A percentile compares a stretch with the other conserved stretches of the same genome.
Evolutionary conservation across 2,797 vertebrate genomes (phyloP).

Genomic region (Naso thynnoides): DNA sequence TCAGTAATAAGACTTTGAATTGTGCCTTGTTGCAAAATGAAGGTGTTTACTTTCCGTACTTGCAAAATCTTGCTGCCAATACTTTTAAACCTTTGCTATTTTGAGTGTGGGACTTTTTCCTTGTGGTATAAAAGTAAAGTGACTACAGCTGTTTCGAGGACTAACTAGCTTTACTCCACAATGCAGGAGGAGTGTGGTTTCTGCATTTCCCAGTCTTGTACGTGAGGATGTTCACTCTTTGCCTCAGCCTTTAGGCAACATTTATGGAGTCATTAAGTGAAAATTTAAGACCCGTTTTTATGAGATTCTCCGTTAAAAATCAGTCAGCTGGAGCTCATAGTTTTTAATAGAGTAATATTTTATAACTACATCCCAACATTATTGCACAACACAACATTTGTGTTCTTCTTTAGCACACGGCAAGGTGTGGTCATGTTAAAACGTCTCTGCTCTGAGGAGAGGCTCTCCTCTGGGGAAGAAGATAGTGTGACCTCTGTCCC

Average conservation of each 20-base stretch:
- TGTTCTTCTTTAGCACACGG: slow-evolving; percentile 42
- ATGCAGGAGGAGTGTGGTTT: neutral
- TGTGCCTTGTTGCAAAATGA: too few relatives aligned
- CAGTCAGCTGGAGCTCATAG: neutral
- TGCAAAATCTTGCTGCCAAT: too few relatives aligned
- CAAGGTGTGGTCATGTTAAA: slow-evolving; percentile 37
- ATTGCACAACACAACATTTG: slow-evolving; percentile 19
- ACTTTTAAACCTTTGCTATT: too few relatives aligned
- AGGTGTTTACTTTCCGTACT: neutral
- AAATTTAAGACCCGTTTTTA: neutral
- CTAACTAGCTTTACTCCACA: neutral
- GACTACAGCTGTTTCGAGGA: neutral
- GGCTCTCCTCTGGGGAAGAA: slow-evolving; percentile 38
- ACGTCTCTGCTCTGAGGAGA: slow-evolving; percentile 18
- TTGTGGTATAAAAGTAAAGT: too few relatives aligned
- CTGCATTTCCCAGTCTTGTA: too few relatives aligned
- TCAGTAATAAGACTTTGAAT: too few relatives aligned
- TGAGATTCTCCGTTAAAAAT: neutral
- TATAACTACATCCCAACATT: neutral
- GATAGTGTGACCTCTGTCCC: slow-evolving; percentile 48
- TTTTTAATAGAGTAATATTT: too few relatives aligned
- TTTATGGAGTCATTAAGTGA: neutral
- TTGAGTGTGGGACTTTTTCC: neutral
- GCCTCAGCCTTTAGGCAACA: neutral
- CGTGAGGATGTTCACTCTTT: neutral